Conservation (phyloP, 30 jellyfish, hydroid and myxozoan genomes). For the Chironex yamaguchii region DNA sequence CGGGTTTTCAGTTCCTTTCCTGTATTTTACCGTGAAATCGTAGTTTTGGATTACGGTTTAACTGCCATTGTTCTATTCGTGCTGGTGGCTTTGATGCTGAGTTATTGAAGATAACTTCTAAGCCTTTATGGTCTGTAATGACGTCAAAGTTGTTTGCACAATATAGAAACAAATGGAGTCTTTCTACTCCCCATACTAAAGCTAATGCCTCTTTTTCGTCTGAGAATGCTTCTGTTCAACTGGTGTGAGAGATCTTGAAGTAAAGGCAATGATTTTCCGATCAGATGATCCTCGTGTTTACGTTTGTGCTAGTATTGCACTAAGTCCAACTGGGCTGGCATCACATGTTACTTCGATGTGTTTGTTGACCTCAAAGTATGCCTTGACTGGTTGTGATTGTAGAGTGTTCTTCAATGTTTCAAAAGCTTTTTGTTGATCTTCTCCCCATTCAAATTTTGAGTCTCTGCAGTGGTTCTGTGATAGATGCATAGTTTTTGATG, state of each 20-base stretch:
- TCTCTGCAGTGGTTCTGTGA: constrained; percentile 46
- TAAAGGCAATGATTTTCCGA: constrained; percentile 2
- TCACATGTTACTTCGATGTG: not conserved
- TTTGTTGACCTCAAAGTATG: constrained; percentile 35
- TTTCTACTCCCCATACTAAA: constrained; percentile 8
- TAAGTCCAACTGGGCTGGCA: constrained; percentile 20
- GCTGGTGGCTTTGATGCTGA: constrained; percentile 9
- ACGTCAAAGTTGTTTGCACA: not conserved
- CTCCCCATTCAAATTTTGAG: constrained; percentile 52
- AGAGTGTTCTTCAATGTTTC: constrained; percentile 29
- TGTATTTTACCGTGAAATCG: constrained; percentile 7
- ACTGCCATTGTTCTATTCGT: constrained; percentile 13
- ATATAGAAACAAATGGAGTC: constrained; percentile 5
- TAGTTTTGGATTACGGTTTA: not conserved
- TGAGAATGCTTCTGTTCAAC: constrained; percentile 19
- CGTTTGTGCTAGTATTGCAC: constrained; percentile 26
- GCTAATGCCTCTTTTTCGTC: constrained; percentile 40
- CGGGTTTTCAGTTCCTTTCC: constrained; percentile 1
- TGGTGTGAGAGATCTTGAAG: no score
- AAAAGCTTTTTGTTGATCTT: constrained; percentile 41
- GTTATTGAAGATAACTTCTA: constrained; percentile 1
- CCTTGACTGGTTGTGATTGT: constrained; percentile 44
- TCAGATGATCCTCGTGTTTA: not conserved
- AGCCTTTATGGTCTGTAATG: not conserved
- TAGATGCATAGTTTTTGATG: not conserved